Percentiles rank a stretch among this genome's conserved stretches.
Conservation (phyloP, 2,888 invertebrate species). For the Melinopterus prodromus region DNA sequence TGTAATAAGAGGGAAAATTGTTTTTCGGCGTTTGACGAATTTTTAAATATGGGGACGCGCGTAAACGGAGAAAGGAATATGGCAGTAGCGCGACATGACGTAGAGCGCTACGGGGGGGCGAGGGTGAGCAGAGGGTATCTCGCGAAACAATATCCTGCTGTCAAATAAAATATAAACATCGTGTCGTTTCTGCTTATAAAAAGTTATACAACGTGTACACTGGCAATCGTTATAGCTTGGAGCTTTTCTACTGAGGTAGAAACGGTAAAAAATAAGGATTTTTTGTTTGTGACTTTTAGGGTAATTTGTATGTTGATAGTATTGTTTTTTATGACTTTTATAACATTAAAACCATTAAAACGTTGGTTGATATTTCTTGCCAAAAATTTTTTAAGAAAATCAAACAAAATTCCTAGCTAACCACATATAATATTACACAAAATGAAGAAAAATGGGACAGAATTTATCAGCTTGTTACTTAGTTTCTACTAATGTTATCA, state of each 20-base stretch:
- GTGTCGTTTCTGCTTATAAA: neutral
- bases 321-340: too few relatives aligned
- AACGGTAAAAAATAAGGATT: too few relatives aligned
- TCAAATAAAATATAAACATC: neutral
- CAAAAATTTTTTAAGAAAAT: too few relatives aligned
- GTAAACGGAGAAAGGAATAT: neutral
- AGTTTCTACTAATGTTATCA: too few relatives aligned
- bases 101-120: neutral
- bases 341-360: too few relatives aligned
- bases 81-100: neutral
- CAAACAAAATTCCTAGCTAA: too few relatives aligned
- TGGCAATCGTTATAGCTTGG: neutral
- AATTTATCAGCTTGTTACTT: too few relatives aligned
- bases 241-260: neutral
- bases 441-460: too few relatives aligned
- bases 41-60: slow-evolving; percentile 15
- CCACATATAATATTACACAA: too few relatives aligned
- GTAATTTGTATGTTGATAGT: too few relatives aligned
- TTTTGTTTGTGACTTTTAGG: too few relatives aligned
- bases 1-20: slow-evolving; percentile 34
- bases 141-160: neutral
- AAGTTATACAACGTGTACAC: neutral
- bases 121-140: neutral
- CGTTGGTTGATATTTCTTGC: too few relatives aligned
- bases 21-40: slow-evolving; percentile 30